Base-by-base conservation (phyloP, 2,113 vertebrate species). In the Hymenochirus boettgeri region DNA sequence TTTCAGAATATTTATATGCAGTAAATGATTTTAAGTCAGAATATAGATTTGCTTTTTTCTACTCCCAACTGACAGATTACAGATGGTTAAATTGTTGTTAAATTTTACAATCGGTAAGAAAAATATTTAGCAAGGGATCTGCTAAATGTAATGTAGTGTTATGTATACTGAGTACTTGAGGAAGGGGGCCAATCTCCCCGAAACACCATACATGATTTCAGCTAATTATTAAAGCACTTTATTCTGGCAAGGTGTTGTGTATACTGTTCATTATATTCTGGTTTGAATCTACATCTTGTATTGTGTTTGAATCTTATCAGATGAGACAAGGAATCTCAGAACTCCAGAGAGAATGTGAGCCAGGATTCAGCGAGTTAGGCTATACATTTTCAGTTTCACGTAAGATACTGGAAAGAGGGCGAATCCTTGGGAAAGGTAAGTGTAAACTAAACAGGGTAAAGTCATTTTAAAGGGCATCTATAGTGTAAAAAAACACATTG, bases 361-460 rank as follows among this genome's bases (percentile, higher is more conserved):
- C 65, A 2, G 47, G 65, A 19, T 67, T 67, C 25, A 52, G 24
- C 2, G 57, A 60, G 46, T 12, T 17, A 25, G 31, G 65, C 11
- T 59, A 60, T 3, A 35, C 48, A 7, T 67, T 67, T 18, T 11
- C 56, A 11, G 65, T 67, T 18, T 42, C 33, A 7, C 56, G 65
- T 5, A 67, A 59, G 19, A 8, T 67, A 12, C 65, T 67, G 57
- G 65, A 67, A 29, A 60, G 65, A 53, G 25, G 35, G 15, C 19
- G 65, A 53, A 9, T 53, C 24, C 24, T 67, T 13, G 65, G 65
- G 13, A 67, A 52, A 67, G 65, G 65, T 67, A 23, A 23, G 26
- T 7, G 2, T 2, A 17, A 21, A 11, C 1, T 25, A 6, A 17
- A 18, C n/a, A n/a, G n/a, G n/a, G n/a, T n/a, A n/a, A n/a, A n/a